phyloP scores from a whole-genome alignment of 2,797 vertebrate genomes.

The Oryzias dopingdopingensis region DNA sequence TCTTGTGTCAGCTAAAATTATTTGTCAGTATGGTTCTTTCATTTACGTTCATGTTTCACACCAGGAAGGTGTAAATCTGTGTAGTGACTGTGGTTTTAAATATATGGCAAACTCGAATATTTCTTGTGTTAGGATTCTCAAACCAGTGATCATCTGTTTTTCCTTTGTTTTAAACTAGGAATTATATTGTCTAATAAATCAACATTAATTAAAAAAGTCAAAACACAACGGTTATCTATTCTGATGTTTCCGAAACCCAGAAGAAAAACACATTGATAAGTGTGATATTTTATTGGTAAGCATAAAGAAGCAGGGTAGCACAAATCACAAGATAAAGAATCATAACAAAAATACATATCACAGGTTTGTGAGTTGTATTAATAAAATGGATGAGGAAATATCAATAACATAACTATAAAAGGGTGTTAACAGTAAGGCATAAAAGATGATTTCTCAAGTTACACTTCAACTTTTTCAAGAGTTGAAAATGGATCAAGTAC shows the following conservation, averaged over 20 bases:
- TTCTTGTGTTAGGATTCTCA: conserved; percentile 32
- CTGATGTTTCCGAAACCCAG: conserved; percentile 14
- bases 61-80: conserved; percentile 37
- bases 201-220: conserved; percentile 58
- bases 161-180: conserved; percentile 33
- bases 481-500: conserved; percentile 72
- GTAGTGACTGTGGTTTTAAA: conserved; percentile 45
- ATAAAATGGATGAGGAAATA: conserved; percentile 65
- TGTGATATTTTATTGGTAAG: conserved; percentile 73
- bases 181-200: conserved; percentile 27
- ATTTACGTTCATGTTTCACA: conserved; percentile 56
- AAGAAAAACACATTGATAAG: conserved; percentile 24
- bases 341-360: conserved; percentile 72
- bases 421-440: conserved; percentile 65
- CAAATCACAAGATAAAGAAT: conserved; percentile 69
- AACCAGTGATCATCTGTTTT: conserved; percentile 24
- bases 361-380: conserved; percentile 72
- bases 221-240: conserved; percentile 14
- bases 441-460: conserved; percentile 70
- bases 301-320: conserved; percentile 69
- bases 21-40: conserved; percentile 41
- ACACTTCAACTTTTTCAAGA: conserved; percentile 69
- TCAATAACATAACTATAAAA: conserved; percentile 66
- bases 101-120: conserved; percentile 39
- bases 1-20: conserved; percentile 42